Base-by-base conservation (phyloP, 2,888 invertebrate species). In the Drosophila nigricruria region DNA sequence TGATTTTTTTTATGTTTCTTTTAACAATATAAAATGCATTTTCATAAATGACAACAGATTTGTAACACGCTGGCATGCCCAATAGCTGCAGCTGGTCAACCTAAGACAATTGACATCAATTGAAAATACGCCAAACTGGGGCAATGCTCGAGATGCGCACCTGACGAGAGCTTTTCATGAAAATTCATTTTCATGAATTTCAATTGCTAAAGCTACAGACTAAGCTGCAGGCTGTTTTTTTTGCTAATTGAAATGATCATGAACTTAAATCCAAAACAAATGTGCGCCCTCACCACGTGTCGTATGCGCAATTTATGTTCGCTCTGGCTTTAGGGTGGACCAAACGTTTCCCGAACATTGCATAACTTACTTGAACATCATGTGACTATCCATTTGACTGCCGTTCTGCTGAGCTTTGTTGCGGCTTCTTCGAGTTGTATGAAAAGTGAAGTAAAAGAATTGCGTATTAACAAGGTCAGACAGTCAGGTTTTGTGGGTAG, bases 171-270 rank as follows among this genome's bases (percentile, higher is more conserved):
- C 34, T 61, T 54, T 59, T 53, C 45, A 49, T 32, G 32, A 49
- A 49, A 49, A 49, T 42, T 43, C 36, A 40, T 32, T 25, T 20
- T 40, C 32, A 59, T 56, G 30, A 50, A 54, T 66, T 61, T 69
- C 53, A 73, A 79, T 79, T 73, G 59, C 42, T 62, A 16, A 47
- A 20, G 57, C 30, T 71, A 64, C 53, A 58, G n/a, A 45, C 43
- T 34, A 45, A 70, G 60, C 43, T 16, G 49, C 32, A 42, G 61
- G n/a, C n/a, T n/a, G 9, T 23, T 20, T n/a, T 8, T 40, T 16
- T 23, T n/a, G 27, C 49, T 59, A 86, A 88, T 90, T 88, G 78
- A 74, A 79, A 77, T 77, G 88, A 75, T 84, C 89, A 80, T 88
- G 88, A 90, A 88, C 90, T 77, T 77, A 77, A 73, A 47, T 67